Base-by-base conservation (phyloP, 64 coral and sea anemone genomes). In the Stichodactyla mertensii region DNA sequence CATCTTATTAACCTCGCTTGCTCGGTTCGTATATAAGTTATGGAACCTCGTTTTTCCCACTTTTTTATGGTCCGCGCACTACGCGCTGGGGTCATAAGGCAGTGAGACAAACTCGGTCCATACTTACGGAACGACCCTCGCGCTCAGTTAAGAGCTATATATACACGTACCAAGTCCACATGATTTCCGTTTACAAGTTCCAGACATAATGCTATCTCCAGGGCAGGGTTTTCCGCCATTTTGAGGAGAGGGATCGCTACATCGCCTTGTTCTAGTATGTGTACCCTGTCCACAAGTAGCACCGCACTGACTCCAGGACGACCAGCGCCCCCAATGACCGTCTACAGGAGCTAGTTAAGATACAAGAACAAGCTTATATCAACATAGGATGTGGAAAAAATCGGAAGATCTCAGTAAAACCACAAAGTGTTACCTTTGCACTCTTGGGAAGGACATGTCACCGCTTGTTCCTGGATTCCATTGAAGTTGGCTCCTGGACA, bases 271-370 rank as follows among this genome's bases (percentile, higher is more conserved):
- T 55, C 93, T 88, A 54, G 24, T 56, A 28, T 83, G 70, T 4
- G 15, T 87, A 23, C 88, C 93, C 4, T 85, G 22, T 57, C 86
- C 89, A 31, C 93, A 94, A 1, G 88, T 91, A 16, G 16, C 19
- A 52, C 81, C 88, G 53, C 93, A 94, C 52, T 64, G 66, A n/a
- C 61, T 51, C 93, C 93, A 94, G 10, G 86, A 88, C 28, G 93
- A 94, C 93, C 93, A 94, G 10, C 78, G 82, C 45, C 89, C 89
- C 89, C 86, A 94, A 64, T 94, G 88, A 57, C 92, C 92, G 74
- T 94, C 69, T 23, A 94, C 51, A 12, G 85, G 83, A 54, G 82
- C 91, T 93, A 67, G 54, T 53, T 53, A 69, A 4, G 31, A n/a
- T 5, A 57, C 31, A 45, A 79, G 36, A 78, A 8, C 36, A 4